Evolutionary conservation across 2,888 invertebrate species (phyloP).

Genomic region (Cabera pusaria): DNA sequence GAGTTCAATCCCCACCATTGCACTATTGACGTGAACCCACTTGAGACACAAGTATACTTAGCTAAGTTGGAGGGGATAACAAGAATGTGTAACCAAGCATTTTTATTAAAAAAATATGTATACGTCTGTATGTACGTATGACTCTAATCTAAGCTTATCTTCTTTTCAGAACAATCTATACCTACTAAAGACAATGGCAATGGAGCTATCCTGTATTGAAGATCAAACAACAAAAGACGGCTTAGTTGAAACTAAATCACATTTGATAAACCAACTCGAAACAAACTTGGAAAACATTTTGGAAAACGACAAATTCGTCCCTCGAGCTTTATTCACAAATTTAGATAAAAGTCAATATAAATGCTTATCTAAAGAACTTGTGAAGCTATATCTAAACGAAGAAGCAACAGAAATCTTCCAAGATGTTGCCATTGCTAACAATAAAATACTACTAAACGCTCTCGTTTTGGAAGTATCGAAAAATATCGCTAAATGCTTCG

Average conservation of each 20-base stretch:
- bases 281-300: slow-evolving; percentile 44
- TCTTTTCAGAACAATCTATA: slow-evolving; percentile 62
- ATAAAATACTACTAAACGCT: slow-evolving; percentile 53
- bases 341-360: slow-evolving; percentile 56
- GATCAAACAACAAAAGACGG: slow-evolving; percentile 21
- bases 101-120: no score
- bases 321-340: slow-evolving; percentile 53
- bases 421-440: slow-evolving; percentile 47
- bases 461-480: slow-evolving; percentile 59
- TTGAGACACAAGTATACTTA: no score
- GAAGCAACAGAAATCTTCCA: slow-evolving; percentile 43
- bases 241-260: slow-evolving; percentile 45
- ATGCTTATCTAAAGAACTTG: slow-evolving; percentile 54
- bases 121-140: no score
- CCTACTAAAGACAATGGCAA: slow-evolving; percentile 56
- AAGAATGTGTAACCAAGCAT: no score
- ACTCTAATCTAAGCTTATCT: no score
- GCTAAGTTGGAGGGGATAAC: no score
- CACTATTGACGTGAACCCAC: no score
- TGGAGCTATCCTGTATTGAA: slow-evolving; percentile 42
- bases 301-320: slow-evolving; percentile 43
- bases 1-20: no score
- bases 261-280: slow-evolving; percentile 57
- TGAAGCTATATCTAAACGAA: slow-evolving; percentile 49
- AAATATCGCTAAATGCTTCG: slow-evolving; percentile 54